Base-by-base conservation (phyloP, 2,888 invertebrate species). In the Eilema depressum region DNA sequence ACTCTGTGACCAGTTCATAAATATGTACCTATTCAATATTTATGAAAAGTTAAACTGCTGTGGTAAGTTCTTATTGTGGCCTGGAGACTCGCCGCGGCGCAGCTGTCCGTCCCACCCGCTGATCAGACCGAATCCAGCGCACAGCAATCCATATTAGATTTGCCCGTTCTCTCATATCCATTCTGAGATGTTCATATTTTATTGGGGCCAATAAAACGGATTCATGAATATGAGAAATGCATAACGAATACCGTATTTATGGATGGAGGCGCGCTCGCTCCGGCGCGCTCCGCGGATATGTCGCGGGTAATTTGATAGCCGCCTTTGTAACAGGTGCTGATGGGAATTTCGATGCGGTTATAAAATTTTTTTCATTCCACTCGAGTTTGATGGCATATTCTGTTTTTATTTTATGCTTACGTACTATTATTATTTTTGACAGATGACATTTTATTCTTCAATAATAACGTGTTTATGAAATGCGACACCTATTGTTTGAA, bases 161-260 rank as follows among this genome's bases (percentile, higher is more conserved):
- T 92, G 92, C 94, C 91, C 92, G 94, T 93, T 92, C 92, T 93
- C 93, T 93, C 94, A 93, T 94, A 95, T 94, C 95, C 95, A 95
- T 95, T 95, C 94, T 93, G 93, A 95, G 95, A 95, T 95, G 95
- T 95, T 95, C 95, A 95, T 95, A 95, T 95, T 95, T 95, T 95
- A 95, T 95, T 95, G 95, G 91, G 93, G 93, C 95, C 95, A 95
- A 95, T 95, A 95, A 95, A 95, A 95, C 92, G 95, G 95, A 95
- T 95, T 95, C 95, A 95, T 94, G 95, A 95, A 95, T 95, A 95
- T 95, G 95, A 95, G 94, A 95, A 95, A 95, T 95, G 95, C 95
- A 95, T 95, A 94, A 95, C 95, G 94, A 93, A 95, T 95, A 93
- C 89, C 92, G 92, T 95, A 95, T 95, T 95, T 95, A 95, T 95